Base-by-base conservation (phyloP, 2,113 vertebrate genomes). In the Brachypteracias leptosomus region DNA sequence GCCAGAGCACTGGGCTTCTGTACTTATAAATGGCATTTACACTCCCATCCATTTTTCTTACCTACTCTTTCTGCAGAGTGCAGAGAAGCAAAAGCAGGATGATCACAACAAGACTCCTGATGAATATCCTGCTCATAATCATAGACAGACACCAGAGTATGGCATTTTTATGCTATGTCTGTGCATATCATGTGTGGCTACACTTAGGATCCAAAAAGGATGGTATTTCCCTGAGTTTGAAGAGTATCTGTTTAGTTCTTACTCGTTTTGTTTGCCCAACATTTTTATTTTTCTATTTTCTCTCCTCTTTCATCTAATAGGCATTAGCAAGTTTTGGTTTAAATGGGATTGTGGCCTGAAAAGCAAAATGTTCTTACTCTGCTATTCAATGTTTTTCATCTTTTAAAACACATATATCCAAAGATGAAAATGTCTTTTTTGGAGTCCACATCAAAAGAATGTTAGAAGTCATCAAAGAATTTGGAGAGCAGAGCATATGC, bases 401-500 rank as follows among this genome's bases (percentile, higher is more conserved):
- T 98, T 98, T 98, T 95, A 97, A 97, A 97, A 95, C 58, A 98
- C 96, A 97, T 96, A 98, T 98, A 98, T 97, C 96, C 97, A 95
- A 98, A 93, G 97, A 98, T 92, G 63, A 97, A 98, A 98, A 97
- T 96, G 82, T 92, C 94, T 95, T 96, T 96, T 97, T 97, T 91
- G 90, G 91, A 97, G 94, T 97, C 96, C 82, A 98, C 97, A 98
- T 98, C 98, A 98, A 98, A 99, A 96, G 96, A 79, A 95, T 98
- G 98, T 98, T 98, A 98, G 97, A 98, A 98, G 94, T 97, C 97
- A 98, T 98, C 94, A 97, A 98, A 98, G 97, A 96, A 97, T 97
- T 65, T 82, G 70, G 63, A 93, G 96, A 96, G 90, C 49, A 89
- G 75, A 93, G 80, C 58, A 80, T 89, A 89, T 36, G 33, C 36